Percentiles rank a stretch among this genome's conserved stretches.
These are phyloP conservation scores for Psammodynastes pulverulentus DNA, from an alignment of 2,113 vertebrate genomes.

Conservation along the genomic window DNA sequence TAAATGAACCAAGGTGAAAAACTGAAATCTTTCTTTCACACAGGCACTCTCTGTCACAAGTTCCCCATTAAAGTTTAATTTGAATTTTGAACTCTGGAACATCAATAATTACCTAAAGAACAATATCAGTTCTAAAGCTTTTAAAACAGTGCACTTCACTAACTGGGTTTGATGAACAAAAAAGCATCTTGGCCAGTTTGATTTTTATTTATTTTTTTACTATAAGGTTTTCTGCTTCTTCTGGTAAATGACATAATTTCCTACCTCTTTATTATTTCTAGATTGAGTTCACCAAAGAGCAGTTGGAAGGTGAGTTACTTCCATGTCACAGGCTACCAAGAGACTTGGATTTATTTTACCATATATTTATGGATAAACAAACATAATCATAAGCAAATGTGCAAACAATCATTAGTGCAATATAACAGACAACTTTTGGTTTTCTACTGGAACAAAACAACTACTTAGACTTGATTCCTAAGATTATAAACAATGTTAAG, in stretches of 20 bases:
- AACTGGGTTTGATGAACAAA: background rate
- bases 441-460: background rate
- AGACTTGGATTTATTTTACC: background rate
- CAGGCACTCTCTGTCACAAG: background rate
- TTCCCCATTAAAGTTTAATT: background rate
- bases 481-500: background rate
- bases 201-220: background rate
- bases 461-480: background rate
- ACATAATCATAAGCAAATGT: background rate
- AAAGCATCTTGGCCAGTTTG: background rate
- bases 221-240: background rate
- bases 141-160: background rate
- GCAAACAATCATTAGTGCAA: background rate
- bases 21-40: background rate
- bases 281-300: slow-evolving; percentile 69
- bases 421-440: background rate
- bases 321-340: background rate
- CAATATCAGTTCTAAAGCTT: background rate
- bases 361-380: background rate
- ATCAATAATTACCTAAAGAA: background rate
- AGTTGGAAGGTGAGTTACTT: slow-evolving; percentile 62
- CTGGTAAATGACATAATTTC: slow-evolving; percentile 7
- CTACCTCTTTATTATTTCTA: slow-evolving; percentile 52
- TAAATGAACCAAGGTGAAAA: background rate
- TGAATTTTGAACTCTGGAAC: background rate